Conservation (phyloP, 1,140 invertebrate species). For the Trigoniulus corallinus region DNA sequence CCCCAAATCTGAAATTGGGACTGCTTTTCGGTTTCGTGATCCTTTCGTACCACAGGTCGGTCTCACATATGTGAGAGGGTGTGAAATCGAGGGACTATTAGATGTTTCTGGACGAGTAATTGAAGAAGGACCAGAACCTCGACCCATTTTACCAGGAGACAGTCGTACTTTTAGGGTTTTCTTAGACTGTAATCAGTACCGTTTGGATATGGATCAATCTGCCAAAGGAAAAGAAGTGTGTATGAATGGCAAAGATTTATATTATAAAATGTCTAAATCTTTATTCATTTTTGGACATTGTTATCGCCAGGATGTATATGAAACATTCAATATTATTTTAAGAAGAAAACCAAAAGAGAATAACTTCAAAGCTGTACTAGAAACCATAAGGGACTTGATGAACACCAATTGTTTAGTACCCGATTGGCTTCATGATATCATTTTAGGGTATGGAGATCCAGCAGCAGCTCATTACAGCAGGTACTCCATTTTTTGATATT, state of each 20-base stretch:
- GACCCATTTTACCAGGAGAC: conserved; percentile 69
- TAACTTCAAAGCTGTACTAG: conserved; percentile 97
- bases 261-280: conserved; percentile 8
- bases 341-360: conserved; percentile 97
- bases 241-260: conserved; percentile 3
- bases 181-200: conserved; percentile 92
- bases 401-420: conserved; percentile 98
- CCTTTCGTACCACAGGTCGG: conserved; percentile 83
- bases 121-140: conserved; percentile 87
- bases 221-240: conserved; percentile 49
- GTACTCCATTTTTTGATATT: conserved; percentile 24
- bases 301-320: conserved; percentile 71
- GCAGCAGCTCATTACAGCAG: conserved; percentile 84
- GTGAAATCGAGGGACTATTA: conserved; percentile 98
- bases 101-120: conserved; percentile 89
- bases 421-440: conserved; percentile 94
- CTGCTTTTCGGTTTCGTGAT: conserved; percentile 58
- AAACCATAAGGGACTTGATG: conserved; percentile 96
- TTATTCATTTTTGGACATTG: conserved; percentile 1
- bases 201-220: conserved; percentile 61
- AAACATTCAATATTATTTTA: conserved; percentile 95
- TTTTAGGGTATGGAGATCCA: conserved; percentile 94
- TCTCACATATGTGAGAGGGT: conserved; percentile 79
- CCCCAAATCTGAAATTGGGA: conserved; percentile 63
- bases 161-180: conserved; percentile 80